A percentile compares a stretch with the other conserved stretches of the same genome.
Evolutionary conservation across 2,797 vertebrate species (phyloP).

Genomic region (Sarcoramphus papa): DNA sequence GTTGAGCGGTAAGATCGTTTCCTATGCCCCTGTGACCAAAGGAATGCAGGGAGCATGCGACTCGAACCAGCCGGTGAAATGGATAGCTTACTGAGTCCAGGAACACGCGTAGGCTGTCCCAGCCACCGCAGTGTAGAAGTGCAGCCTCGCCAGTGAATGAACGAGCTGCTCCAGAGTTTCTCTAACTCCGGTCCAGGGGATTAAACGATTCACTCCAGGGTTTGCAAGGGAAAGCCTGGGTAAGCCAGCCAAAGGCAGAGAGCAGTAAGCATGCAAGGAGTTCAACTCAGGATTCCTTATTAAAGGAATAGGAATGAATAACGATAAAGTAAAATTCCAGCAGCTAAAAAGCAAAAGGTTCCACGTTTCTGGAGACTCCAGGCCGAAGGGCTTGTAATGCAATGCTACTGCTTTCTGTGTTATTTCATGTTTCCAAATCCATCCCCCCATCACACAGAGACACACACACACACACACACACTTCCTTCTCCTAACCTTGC

Average conservation of each 20-base stretch:
- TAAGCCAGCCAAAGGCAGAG: conserved; percentile 25
- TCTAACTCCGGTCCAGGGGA: not conserved
- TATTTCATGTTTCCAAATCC: not conserved
- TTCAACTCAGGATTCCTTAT: conserved; percentile 36
- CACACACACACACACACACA: too few relatives aligned
- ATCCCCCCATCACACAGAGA: not conserved
- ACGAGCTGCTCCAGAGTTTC: not conserved
- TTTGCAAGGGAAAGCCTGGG: conserved; percentile 13
- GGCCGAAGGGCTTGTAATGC: not conserved
- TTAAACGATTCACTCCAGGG: not conserved
- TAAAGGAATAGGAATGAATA: not conserved
- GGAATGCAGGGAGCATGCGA: conserved; percentile 24
- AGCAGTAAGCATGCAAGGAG: not conserved
- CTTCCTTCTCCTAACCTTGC: not conserved
- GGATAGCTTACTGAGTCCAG: not conserved
- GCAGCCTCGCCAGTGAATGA: not conserved
- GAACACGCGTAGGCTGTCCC: not conserved
- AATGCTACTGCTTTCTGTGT: not conserved
- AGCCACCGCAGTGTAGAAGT: not conserved
- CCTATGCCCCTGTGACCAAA: conserved; percentile 16
- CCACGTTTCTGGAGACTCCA: not conserved
- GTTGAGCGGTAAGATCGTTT: not conserved
- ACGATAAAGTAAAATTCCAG: not conserved
- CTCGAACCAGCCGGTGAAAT: not conserved
- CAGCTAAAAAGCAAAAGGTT: not conserved